A percentile compares a stretch with the other conserved stretches of the same genome.
Evolutionary conservation across 2,888 invertebrate species (phyloP).

Genomic region (Dryobota labecula): DNA sequence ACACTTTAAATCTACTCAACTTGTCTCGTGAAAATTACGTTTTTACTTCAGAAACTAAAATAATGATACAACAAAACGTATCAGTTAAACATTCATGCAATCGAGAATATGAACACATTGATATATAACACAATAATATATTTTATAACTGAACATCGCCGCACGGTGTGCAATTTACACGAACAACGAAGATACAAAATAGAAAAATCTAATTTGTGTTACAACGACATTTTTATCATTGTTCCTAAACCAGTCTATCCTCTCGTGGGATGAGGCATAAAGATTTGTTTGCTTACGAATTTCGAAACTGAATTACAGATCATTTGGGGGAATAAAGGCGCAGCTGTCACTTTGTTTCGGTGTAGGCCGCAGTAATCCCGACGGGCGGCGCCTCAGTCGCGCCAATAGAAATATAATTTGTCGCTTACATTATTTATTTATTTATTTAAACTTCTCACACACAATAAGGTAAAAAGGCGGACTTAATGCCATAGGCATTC

Average conservation of each 20-base stretch:
- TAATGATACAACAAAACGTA: constrained; percentile 2
- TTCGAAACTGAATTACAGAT: constrained; percentile 72
- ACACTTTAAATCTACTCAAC: constrained; percentile 35
- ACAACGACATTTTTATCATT: constrained; percentile 46
- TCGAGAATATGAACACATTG: constrained; percentile 7
- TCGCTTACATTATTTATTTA: constrained; percentile 74
- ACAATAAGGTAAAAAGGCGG: no score
- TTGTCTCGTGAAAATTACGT: constrained; percentile 28
- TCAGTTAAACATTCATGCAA: constrained; percentile 1
- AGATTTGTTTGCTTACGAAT: constrained; percentile 67
- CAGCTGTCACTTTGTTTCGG: constrained; percentile 70
- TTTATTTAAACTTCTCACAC: no score
- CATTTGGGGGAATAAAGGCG: constrained; percentile 69
- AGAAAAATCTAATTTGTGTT: constrained; percentile 33
- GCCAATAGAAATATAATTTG: constrained; percentile 75
- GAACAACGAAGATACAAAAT: constrained; percentile 19
- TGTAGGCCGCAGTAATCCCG: constrained; percentile 65
- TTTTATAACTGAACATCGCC: constrained; percentile 8
- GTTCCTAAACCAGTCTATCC: constrained; percentile 32
- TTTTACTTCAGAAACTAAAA: constrained; percentile 2
- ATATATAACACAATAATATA: constrained; percentile 39
- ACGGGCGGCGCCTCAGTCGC: constrained; percentile 57
- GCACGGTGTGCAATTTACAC: constrained; percentile 11
- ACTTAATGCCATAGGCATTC: no score
- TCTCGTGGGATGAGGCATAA: constrained; percentile 51